Evolutionary conservation across 2,888 invertebrate species (phyloP).

Genomic region (Dorcus hopei): DNA sequence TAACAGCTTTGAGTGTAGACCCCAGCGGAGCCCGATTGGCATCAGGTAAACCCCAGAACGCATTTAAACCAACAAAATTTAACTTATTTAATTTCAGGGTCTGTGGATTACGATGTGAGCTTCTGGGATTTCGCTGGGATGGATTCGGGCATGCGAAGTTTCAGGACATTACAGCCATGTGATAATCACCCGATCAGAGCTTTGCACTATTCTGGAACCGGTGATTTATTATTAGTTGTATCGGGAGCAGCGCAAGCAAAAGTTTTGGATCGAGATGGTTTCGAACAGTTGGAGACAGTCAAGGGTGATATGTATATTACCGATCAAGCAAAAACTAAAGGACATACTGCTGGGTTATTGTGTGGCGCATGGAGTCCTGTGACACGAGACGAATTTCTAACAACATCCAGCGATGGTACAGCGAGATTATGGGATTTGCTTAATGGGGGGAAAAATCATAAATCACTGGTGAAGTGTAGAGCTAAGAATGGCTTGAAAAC

Average conservation of each 20-base stretch:
- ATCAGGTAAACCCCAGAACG: slow-evolving; percentile 34
- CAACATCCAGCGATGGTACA: slow-evolving; percentile 91
- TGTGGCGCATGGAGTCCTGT: slow-evolving; percentile 93
- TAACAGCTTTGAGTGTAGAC: slow-evolving; percentile 87
- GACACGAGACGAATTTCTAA: slow-evolving; percentile 87
- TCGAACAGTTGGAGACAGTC: slow-evolving; percentile 87
- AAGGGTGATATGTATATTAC: slow-evolving; percentile 82
- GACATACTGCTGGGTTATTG: slow-evolving; percentile 89
- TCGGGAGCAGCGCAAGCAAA: slow-evolving; percentile 92
- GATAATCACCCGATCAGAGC: slow-evolving; percentile 92
- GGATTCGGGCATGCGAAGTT: slow-evolving; percentile 89
- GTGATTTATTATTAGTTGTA: slow-evolving; percentile 88
- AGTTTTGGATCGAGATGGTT: slow-evolving; percentile 91
- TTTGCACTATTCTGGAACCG: slow-evolving; percentile 89
- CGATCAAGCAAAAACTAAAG: slow-evolving; percentile 88
- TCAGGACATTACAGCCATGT: slow-evolving; percentile 89
- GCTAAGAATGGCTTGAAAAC: slow-evolving; percentile 84
- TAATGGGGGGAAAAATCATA: slow-evolving; percentile 70
- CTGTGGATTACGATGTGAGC: slow-evolving; percentile 92
- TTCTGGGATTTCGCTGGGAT: slow-evolving; percentile 99
- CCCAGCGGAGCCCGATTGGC: slow-evolving; percentile 84
- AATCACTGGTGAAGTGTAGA: slow-evolving; percentile 80
- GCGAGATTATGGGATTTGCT: slow-evolving; percentile 87
- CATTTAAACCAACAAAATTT: too few relatives aligned
- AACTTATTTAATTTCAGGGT: slow-evolving; percentile 58